These are phyloP conservation scores for Troides aeacus DNA, from an alignment of 2,888 invertebrate species.

Conservation along the genomic window DNA sequence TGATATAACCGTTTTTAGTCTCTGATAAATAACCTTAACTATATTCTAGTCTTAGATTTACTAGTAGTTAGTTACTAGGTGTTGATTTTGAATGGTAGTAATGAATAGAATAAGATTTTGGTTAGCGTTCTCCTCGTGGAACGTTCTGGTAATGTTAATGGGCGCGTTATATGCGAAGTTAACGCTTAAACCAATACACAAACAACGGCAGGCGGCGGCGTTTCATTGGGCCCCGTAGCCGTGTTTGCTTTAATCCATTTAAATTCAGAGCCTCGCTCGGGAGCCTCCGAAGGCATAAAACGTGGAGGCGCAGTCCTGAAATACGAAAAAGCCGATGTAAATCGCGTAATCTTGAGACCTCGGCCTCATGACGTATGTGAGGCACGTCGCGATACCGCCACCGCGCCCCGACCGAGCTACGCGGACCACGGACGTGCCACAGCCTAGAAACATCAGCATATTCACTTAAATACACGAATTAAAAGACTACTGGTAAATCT, in stretches of 20 bases:
- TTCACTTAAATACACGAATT: background rate
- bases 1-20: too few relatives aligned
- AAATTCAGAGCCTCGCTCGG: conserved; percentile 58
- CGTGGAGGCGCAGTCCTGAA: conserved; percentile 52
- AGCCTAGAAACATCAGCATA: conserved; percentile 39
- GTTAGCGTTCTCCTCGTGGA: conserved; percentile 25
- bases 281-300: conserved; percentile 56
- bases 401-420: conserved; percentile 61
- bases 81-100: too few relatives aligned
- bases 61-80: too few relatives aligned
- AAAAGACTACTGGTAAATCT: too few relatives aligned
- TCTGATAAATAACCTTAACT: too few relatives aligned
- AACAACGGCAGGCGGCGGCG: background rate
- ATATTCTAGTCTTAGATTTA: too few relatives aligned
- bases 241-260: conserved; percentile 53
- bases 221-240: conserved; percentile 29
- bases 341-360: conserved; percentile 78
- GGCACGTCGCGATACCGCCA: conserved; percentile 63
- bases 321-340: conserved; percentile 75
- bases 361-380: conserved; percentile 73
- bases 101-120: too few relatives aligned
- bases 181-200: background rate
- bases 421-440: conserved; percentile 47
- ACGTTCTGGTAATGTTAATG: conserved; percentile 29
- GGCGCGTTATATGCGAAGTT: conserved; percentile 14